phyloP scores from a whole-genome alignment of 1,140 invertebrate species.

The Dendrolimus kikuchii region DNA sequence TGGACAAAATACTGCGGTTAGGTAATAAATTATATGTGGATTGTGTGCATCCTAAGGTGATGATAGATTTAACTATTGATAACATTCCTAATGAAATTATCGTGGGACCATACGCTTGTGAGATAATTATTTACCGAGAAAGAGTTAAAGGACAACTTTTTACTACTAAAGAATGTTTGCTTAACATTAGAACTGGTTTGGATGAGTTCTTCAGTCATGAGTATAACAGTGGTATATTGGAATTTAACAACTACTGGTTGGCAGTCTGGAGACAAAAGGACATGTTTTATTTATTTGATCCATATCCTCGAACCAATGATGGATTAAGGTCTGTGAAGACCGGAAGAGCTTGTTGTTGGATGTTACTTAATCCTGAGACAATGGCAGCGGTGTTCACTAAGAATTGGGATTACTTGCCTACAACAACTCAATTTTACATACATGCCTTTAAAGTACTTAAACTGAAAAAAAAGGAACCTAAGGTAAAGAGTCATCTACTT shows the following conservation, averaged over 20 bases:
- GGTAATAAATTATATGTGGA: slow-evolving; percentile 68
- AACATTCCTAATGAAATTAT: slow-evolving; percentile 71
- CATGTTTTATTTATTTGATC: slow-evolving; percentile 73
- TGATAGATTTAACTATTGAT: slow-evolving; percentile 64
- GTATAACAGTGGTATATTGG: slow-evolving; percentile 66
- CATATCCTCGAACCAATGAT: slow-evolving; percentile 63
- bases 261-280: slow-evolving; percentile 72
- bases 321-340: slow-evolving; percentile 46
- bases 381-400: slow-evolving; percentile 54
- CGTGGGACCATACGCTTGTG: slow-evolving; percentile 69
- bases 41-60: slow-evolving; percentile 51
- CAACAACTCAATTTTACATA: slow-evolving; percentile 64
- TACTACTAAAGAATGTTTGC: slow-evolving; percentile 61
- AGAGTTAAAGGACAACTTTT: slow-evolving; percentile 64
- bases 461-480: slow-evolving; percentile 49
- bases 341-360: slow-evolving; percentile 67
- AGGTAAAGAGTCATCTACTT: no score
- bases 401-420: slow-evolving; percentile 68
- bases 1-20: slow-evolving; percentile 72
- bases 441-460: slow-evolving; percentile 71
- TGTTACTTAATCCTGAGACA: slow-evolving; percentile 64
- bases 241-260: slow-evolving; percentile 63
- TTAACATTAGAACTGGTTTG: slow-evolving; percentile 54
- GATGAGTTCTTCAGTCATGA: slow-evolving; percentile 62
- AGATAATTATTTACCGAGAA: slow-evolving; percentile 71